phyloP scores from a whole-genome alignment of 2,113 vertebrate species.

The Pelodiscus sinensis region DNA sequence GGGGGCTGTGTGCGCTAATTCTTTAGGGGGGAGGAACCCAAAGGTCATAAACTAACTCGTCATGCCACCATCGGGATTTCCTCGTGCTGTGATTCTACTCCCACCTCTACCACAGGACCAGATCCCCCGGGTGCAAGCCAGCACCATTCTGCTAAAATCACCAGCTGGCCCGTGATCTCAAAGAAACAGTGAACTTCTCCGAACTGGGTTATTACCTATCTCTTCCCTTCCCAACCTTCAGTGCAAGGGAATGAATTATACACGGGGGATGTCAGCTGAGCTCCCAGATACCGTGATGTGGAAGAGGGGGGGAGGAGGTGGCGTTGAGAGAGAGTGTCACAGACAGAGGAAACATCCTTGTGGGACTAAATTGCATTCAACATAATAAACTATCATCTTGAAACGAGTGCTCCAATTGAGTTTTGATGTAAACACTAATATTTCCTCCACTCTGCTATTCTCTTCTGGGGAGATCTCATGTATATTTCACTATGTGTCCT shows the following conservation, averaged over 20 bases:
- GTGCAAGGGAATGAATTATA: background rate
- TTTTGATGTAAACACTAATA: constrained; percentile 84
- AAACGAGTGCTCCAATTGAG: constrained; percentile 81
- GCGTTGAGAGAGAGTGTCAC: background rate
- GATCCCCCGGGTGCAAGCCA: background rate
- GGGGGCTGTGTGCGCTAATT: rapidly evolving
- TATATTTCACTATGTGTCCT: constrained; percentile 83
- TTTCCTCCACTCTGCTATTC: constrained; percentile 75
- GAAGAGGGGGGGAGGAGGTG: background rate
- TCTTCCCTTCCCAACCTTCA: background rate
- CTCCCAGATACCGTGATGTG: background rate
- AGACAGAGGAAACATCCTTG: constrained; percentile 52
- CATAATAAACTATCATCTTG: constrained; percentile 80
- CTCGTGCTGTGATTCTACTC: background rate
- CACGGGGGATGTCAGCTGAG: background rate
- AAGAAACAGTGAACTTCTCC: background rate
- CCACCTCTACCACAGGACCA: background rate
- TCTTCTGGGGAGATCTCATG: constrained; percentile 78
- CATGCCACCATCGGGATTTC: background rate
- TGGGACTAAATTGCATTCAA: constrained; percentile 70
- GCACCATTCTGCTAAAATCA: background rate
- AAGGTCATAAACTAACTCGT: background rate
- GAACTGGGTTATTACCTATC: background rate
- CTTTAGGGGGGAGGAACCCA: background rate
- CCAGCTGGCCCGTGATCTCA: background rate